Evolutionary conservation across 2,113 vertebrate genomes (phyloP), one percentile per base, ranked within the genome.

Genomic region (Osmerus eperlanus): DNA sequence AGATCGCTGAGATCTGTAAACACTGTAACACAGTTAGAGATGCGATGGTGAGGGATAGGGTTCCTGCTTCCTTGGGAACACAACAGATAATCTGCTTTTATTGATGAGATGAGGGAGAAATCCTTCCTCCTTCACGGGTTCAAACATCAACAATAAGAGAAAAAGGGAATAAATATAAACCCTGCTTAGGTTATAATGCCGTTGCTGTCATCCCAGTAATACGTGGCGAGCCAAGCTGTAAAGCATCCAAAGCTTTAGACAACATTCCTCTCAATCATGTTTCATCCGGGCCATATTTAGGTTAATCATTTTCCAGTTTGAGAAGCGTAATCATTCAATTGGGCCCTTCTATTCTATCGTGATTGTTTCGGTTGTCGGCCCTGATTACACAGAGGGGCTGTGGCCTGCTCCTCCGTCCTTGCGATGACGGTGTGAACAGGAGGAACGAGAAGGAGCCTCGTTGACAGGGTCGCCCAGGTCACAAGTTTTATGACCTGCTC

Each of bases 61-160:
- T 68, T 75, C 21, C 65, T 55, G 1, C 62, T 68, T 75, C 21
- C 67, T 59, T 68, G 21, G 72, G 78, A 68, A 64, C 65, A 74
- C 63, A 55, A 28, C 68, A 70, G 74, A 87, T 68, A 83, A 88
- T 87, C 88, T 78, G 76, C 80, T 83, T 81, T 79, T 70, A 83
- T 81, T 84, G 80, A 85, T 65, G 63, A 81, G 72, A 85, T 81
- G 69, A 82, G 76, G 58, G 41, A 71, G 72, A 87, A 88, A 85
- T 87, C 81, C 81, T 70, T 74, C 81, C 74, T 84, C 82, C 58
- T 78, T 68, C n/a, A 23, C 7, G 21, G 3, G 19, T 59, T n/a
- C 8, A 67, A 25, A 77, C 72, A 71, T 61, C 67, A 1, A 11
- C 68, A 74, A 4, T 59, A 61, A 11, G n/a, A 74, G 71, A 65